Evolutionary conservation across 2,888 invertebrate species (phyloP).

Genomic region (Melipona bicolor): DNA sequence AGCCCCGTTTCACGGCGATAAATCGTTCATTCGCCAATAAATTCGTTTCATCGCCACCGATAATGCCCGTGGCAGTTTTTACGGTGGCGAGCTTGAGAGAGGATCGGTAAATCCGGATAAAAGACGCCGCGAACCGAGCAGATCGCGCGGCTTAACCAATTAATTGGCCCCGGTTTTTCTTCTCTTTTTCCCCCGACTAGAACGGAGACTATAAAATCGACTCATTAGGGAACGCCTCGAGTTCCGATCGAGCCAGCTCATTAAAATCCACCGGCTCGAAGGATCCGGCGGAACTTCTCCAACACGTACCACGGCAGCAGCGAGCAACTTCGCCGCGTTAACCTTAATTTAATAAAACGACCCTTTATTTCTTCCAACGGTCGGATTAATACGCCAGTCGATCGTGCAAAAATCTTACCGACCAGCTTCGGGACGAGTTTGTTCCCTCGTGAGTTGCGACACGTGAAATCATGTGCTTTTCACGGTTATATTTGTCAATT

Average conservation of each 20-base stretch:
- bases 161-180: conserved; percentile 73
- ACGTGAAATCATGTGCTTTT: too few species aligned
- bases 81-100: conserved; percentile 15
- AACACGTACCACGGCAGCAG: conserved; percentile 25
- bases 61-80: conserved; percentile 33
- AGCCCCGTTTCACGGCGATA: conserved; percentile 2
- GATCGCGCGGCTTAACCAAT: conserved; percentile 60
- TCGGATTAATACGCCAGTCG: conserved; percentile 30
- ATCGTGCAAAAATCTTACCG: conserved; percentile 1
- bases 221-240: conserved; percentile 76
- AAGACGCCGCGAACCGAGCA: conserved; percentile 52
- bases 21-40: conserved; percentile 42
- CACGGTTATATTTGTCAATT: too few species aligned
- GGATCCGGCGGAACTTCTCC: conserved; percentile 44
- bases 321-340: conserved; percentile 42
- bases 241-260: conserved; percentile 72
- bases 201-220: conserved; percentile 73
- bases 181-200: conserved; percentile 52
- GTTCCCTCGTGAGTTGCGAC: not conserved
- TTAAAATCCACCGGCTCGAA: conserved; percentile 66
- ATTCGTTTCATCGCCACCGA: conserved; percentile 39
- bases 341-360: conserved; percentile 56
- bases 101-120: conserved; percentile 59
- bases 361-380: conserved; percentile 22
- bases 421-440: not conserved